Evolutionary conservation across 2,113 vertebrate species (phyloP), one percentile per base, ranked within the genome.

Genomic region (Sinosuthora webbiana): DNA sequence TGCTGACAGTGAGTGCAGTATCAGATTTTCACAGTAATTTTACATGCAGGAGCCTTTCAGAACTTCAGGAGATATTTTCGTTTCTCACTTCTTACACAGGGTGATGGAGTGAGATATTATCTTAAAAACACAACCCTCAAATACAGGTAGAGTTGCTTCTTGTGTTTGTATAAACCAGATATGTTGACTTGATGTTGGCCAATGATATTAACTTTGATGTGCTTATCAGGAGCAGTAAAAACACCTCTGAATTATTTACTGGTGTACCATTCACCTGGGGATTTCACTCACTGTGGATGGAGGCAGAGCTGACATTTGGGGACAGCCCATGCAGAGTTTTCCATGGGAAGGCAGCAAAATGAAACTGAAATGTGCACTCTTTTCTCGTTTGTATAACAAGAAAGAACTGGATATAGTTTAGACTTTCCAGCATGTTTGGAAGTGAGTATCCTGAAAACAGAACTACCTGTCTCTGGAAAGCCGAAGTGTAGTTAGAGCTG

Each of bases 51-150:
- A 87, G 56, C 44, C 39, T 86, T 63, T 30, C 20, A 33, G 73
- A 89, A 37, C 52, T 93, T 64, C 30, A 52, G 60, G 53, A 56
- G 63, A 7, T 68, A 20, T 49, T 95, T 90, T 47, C 44, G 11
- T 50, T 86, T 83, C 82, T 62, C 16, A n/a, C 39, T 80, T 75
- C 81, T 93, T 65, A 28, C 5, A 6, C 35, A 16, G 42, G 35
- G 17, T 87, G 47, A 50, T 67, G 55, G 68, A 86, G 62, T 0
- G 5, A 92, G 88, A 78, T 93, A 59, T 0, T 85, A 79, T 92
- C 95, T 96, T 93, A 88, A 87, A 87, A 92, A 79, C 73, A 89
- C 80, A 93, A 28, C 75, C 65, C 69, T 90, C 76, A 87, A 35
- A 18, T 75, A 59, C 81, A 85, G 64, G 75, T 83, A 39, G 71